These are phyloP conservation scores for Dryobates pubescens DNA, from an alignment of 2,797 vertebrate species.

Conservation along the genomic window DNA sequence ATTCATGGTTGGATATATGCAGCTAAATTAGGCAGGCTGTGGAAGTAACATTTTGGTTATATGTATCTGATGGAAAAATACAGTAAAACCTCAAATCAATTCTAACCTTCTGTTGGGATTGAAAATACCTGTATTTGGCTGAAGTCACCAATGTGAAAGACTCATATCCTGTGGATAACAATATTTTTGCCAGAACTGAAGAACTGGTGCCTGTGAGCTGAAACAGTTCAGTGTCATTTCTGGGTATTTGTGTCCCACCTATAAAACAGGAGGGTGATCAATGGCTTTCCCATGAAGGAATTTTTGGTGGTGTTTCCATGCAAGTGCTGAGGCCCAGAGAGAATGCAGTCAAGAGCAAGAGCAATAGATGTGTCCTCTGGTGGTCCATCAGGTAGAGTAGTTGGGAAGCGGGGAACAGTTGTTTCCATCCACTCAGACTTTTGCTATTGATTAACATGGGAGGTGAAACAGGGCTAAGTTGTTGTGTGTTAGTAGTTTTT, in stretches of 20 bases:
- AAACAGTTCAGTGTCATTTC: background rate
- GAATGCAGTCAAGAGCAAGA: background rate
- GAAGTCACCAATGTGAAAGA: background rate
- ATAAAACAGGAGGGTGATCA: background rate
- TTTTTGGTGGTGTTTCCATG: background rate
- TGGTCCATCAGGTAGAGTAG: background rate
- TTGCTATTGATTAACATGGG: background rate
- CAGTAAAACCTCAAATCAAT: background rate
- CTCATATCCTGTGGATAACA: background rate
- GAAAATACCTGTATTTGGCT: background rate
- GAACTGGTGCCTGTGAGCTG: background rate
- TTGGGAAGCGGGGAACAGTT: background rate
- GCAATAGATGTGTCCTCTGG: background rate
- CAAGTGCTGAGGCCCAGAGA: background rate
- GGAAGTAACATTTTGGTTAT: background rate
- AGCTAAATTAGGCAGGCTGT: background rate
- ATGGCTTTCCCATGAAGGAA: background rate
- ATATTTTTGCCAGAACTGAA: background rate
- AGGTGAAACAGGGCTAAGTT: background rate
- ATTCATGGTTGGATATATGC: background rate
- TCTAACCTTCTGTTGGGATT: background rate
- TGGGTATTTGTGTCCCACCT: background rate
- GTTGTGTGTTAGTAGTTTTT: background rate
- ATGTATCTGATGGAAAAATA: background rate
- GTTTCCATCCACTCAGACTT: background rate